Percentiles rank a stretch among this genome's conserved stretches.
phyloP scores from a whole-genome alignment of 1,140 invertebrate species.

The Dufourea novaeangliae region DNA sequence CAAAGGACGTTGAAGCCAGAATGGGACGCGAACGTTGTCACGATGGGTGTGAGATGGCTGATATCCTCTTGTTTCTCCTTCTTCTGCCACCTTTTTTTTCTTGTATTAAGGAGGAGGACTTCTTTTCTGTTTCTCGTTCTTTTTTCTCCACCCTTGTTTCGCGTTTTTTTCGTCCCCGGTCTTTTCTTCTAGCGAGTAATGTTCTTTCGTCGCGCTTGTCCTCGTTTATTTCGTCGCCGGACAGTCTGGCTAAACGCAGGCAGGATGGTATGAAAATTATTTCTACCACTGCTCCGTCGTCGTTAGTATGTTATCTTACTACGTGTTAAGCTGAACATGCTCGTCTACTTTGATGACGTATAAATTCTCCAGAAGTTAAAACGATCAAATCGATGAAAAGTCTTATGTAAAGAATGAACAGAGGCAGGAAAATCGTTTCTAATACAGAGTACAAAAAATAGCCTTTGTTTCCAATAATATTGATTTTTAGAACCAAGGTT shows the following conservation, averaged over 20 bases:
- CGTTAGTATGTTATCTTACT: neutral
- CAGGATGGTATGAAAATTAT: constrained; percentile 39
- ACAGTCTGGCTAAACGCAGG: constrained; percentile 11
- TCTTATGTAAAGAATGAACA: no score
- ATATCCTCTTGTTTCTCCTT: constrained; percentile 60
- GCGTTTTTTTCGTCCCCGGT: neutral
- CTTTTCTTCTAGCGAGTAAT: constrained; percentile 8
- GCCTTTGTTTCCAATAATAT: neutral
- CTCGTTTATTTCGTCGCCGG: constrained; percentile 28
- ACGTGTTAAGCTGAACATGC: no score
- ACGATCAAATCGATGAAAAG: neutral
- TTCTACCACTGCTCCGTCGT: neutral
- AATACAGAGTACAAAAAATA: neutral
- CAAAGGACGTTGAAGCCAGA: constrained; percentile 66
- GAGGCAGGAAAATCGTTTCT: neutral
- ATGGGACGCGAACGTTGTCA: constrained; percentile 63
- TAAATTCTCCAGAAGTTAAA: no score
- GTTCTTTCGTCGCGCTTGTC: constrained; percentile 12
- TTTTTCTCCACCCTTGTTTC: constrained; percentile 7
- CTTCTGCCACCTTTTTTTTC: constrained; percentile 13
- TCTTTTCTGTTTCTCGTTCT: constrained; percentile 21
- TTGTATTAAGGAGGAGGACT: constrained; percentile 34
- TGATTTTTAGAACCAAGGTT: neutral
- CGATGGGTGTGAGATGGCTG: constrained; percentile 64
- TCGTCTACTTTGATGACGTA: no score